phyloP scores from a whole-genome alignment of 2,888 invertebrate genomes.

The Julus scandinavius region DNA sequence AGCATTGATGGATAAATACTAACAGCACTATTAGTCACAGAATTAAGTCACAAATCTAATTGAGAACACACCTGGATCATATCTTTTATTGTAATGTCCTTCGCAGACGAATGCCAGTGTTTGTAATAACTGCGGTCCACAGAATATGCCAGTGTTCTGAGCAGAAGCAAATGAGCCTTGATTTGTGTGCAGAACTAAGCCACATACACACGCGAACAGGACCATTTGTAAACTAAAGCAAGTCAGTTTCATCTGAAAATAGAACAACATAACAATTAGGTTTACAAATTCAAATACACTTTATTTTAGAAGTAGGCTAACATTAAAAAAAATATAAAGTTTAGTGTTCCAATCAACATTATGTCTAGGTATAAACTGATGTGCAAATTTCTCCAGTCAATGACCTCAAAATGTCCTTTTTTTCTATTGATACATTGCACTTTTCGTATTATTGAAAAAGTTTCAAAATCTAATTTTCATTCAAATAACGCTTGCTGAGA shows the following conservation, averaged over 20 bases:
- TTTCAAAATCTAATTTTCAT: no score
- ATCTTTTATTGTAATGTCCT: neutral
- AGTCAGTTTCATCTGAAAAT: conserved; percentile 26
- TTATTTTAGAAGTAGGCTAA: no score
- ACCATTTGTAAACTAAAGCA: conserved; percentile 44
- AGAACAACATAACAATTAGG: neutral
- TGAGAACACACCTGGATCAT: neutral
- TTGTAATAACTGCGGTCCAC: neutral
- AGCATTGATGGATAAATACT: neutral
- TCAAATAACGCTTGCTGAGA: no score
- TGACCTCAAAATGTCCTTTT: no score
- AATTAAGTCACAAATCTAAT: neutral
- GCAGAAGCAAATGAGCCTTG: neutral
- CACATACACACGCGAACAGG: neutral
- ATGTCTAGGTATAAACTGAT: no score
- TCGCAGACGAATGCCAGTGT: neutral
- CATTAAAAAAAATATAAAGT: no score
- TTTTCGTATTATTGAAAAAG: no score
- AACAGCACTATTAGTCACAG: neutral
- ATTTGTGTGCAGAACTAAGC: neutral
- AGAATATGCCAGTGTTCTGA: neutral
- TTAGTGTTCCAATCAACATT: no score
- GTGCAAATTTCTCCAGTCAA: no score
- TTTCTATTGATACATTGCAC: no score
- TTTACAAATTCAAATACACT: neutral